phyloP scores from a whole-genome alignment of 2,888 invertebrate genomes.

The Pollenia griseotomentosa region DNA sequence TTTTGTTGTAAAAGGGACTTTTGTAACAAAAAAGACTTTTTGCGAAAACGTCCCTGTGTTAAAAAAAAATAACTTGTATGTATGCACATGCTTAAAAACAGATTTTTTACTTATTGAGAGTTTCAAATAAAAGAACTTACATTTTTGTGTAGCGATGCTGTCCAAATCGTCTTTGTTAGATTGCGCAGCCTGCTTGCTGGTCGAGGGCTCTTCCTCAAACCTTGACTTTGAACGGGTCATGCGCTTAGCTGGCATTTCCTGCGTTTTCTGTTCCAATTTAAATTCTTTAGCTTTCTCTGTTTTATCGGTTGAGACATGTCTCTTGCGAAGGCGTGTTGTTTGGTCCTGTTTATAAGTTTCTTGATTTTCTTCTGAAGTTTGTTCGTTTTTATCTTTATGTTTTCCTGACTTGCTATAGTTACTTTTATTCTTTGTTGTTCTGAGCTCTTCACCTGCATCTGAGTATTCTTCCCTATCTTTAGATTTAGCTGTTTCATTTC shows the following conservation, averaged over 20 bases:
- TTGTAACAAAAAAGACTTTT: too few relatives aligned
- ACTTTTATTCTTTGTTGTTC: neutral
- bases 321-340: neutral
- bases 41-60: too few relatives aligned
- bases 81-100: too few relatives aligned
- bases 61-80: too few relatives aligned
- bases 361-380: neutral
- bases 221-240: constrained; percentile 65
- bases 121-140: constrained; percentile 31
- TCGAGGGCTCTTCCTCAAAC: constrained; percentile 12
- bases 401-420: too few relatives aligned
- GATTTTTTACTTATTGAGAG: too few relatives aligned
- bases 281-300: neutral
- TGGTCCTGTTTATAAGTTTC: neutral
- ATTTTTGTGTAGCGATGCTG: constrained; percentile 15
- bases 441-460: too few relatives aligned
- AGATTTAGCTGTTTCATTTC: neutral
- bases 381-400: neutral
- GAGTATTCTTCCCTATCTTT: neutral
- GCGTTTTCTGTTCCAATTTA: neutral
- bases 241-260: constrained; percentile 40
- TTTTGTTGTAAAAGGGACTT: too few relatives aligned
- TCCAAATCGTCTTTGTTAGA: constrained; percentile 11
- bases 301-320: constrained; percentile 5
- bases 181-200: neutral